Evolutionary conservation across 2,888 invertebrate species (phyloP).

Genomic region (Drosophila limbata): DNA sequence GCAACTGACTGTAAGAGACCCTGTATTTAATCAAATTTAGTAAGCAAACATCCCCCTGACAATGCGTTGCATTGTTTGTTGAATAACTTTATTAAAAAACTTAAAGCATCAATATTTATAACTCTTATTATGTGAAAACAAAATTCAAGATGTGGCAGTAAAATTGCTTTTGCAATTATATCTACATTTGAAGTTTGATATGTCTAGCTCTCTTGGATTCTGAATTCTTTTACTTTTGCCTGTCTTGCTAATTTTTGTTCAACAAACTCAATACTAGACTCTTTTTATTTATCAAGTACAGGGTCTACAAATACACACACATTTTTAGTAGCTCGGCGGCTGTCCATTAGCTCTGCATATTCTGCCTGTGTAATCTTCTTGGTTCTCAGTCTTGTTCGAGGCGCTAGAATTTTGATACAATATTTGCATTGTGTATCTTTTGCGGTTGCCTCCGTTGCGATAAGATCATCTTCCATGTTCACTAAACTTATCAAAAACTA

Average conservation of each 20-base stretch:
- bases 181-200: too few species aligned
- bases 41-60: too few species aligned
- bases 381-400: conserved; percentile 7
- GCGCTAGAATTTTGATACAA: conserved; percentile 42
- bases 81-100: too few species aligned
- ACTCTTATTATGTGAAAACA: too few species aligned
- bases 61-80: too few species aligned
- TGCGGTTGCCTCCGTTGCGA: conserved; percentile 18
- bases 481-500: conserved; percentile 34
- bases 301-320: conserved; percentile 9
- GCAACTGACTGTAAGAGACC: background rate
- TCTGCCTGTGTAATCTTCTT: background rate
- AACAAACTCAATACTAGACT: background rate
- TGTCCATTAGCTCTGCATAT: conserved; percentile 33
- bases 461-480: conserved; percentile 27
- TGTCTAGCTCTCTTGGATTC: too few species aligned
- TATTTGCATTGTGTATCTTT: conserved; percentile 52
- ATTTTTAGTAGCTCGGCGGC: conserved; percentile 22
- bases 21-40: background rate
- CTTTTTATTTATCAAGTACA: background rate
- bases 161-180: too few species aligned
- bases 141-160: too few species aligned
- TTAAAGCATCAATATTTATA: too few species aligned
- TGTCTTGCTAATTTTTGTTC: background rate
- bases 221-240: too few species aligned